Percentiles rank a stretch among this genome's conserved stretches.
These are phyloP conservation scores for Sinocyclocheilus maitianheensis DNA, from an alignment of 2,113 vertebrate genomes.

Conservation along the genomic window DNA sequence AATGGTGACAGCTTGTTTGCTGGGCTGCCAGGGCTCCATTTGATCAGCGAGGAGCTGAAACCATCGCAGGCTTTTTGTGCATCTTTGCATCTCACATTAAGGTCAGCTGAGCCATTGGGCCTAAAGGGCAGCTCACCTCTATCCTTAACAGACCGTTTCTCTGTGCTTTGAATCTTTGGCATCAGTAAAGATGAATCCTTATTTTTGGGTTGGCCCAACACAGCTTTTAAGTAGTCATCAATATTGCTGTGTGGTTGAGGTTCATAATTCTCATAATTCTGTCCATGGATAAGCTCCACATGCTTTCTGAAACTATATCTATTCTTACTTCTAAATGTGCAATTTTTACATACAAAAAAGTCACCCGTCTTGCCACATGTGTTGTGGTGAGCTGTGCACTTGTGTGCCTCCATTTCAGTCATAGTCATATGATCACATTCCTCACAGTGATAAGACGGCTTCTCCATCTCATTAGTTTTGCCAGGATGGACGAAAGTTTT, in stretches of 20 bases:
- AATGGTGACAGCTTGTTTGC: constrained; percentile 74
- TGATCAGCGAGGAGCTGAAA: constrained; percentile 75
- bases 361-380: constrained; percentile 67
- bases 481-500: constrained; percentile 87
- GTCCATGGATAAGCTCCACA: constrained; percentile 77
- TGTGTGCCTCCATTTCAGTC: constrained; percentile 82
- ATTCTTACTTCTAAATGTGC: constrained; percentile 79
- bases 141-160: constrained; percentile 51
- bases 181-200: constrained; percentile 35
- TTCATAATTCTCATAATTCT: constrained; percentile 49
- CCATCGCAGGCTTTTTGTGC: constrained; percentile 84
- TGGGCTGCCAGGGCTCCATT: constrained; percentile 74
- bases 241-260: constrained; percentile 29
- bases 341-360: constrained; percentile 77
- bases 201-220: constrained; percentile 41
- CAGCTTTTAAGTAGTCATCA: constrained; percentile 28
- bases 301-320: constrained; percentile 81
- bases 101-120: constrained; percentile 77
- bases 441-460: constrained; percentile 86
- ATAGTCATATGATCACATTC: constrained; percentile 86
- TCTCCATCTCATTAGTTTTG: constrained; percentile 86
- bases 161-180: constrained; percentile 54
- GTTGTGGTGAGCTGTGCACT: constrained; percentile 79
- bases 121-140: constrained; percentile 62
- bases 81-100: constrained; percentile 79